Evolutionary conservation across 2,888 invertebrate species (phyloP).

Genomic region (Busseola fusca): DNA sequence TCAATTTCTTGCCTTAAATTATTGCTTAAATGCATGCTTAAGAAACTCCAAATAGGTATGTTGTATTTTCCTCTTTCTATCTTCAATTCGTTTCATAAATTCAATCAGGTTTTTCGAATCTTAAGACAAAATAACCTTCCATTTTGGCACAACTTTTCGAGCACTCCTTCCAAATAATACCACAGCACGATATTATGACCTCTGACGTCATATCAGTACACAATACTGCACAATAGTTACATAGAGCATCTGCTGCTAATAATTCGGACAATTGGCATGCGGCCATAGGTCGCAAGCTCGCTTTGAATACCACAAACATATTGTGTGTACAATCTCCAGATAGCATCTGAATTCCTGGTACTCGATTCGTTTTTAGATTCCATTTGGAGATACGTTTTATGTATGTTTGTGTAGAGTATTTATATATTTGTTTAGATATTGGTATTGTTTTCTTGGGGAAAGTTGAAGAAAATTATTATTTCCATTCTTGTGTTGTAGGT

Average conservation of each 20-base stretch:
- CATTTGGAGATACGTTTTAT: conserved; percentile 46
- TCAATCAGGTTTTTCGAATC: neutral
- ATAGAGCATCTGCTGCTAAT: conserved; percentile 64
- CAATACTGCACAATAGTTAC: conserved; percentile 43
- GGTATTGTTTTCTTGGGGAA: conserved; percentile 16
- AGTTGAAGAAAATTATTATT: neutral
- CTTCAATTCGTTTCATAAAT: neutral
- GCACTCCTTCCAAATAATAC: conserved; percentile 29
- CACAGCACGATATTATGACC: conserved; percentile 33
- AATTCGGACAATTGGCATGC: conserved; percentile 69
- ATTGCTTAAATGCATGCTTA: neutral
- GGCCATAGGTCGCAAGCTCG: conserved; percentile 62
- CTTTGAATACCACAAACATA: conserved; percentile 67
- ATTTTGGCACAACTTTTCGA: conserved; percentile 26
- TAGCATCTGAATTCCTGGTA: conserved; percentile 46
- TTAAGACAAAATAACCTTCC: neutral
- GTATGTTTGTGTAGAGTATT: conserved; percentile 30
- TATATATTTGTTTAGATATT: conserved; percentile 36
- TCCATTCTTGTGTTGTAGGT: conserved; percentile 8
- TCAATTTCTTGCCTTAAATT: neutral
- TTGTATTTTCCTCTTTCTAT: neutral
- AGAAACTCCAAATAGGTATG: neutral
- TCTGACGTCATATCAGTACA: conserved; percentile 48
- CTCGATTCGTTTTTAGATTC: conserved; percentile 47
- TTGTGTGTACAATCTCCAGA: conserved; percentile 52